Conservation (phyloP, 2,113 vertebrate species). For the Tapirus terrestris region DNA sequence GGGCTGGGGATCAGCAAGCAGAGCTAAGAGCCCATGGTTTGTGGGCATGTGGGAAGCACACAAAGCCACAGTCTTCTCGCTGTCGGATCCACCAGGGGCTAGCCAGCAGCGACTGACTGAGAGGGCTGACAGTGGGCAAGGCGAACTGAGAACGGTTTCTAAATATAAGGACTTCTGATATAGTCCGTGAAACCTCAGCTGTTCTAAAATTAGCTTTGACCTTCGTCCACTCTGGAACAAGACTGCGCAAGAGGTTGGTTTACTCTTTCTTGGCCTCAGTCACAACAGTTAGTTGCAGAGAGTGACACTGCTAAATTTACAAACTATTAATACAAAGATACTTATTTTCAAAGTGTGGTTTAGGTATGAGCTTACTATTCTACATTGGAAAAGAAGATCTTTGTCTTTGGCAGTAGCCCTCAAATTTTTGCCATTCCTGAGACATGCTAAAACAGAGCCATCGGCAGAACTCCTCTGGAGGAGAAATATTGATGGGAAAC, state of each 20-base stretch:
- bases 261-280: neutral
- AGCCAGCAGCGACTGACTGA: neutral
- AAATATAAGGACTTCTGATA: conserved; percentile 33
- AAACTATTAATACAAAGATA: neutral
- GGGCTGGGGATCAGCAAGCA: neutral
- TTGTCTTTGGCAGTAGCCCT: neutral
- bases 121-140: neutral
- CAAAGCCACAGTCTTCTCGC: neutral
- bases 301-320: neutral
- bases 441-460: neutral
- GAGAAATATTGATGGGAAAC: neutral
- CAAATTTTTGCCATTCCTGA: neutral
- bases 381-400: neutral
- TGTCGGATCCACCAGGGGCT: neutral
- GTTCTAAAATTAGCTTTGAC: conserved; percentile 56
- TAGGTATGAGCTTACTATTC: neutral
- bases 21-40: neutral
- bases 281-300: neutral
- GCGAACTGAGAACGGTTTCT: conserved; percentile 22
- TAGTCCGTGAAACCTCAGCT: neutral
- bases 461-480: neutral
- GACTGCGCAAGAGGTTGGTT: neutral
- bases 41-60: neutral
- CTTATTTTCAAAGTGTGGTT: neutral
- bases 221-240: conserved; percentile 42